phyloP scores from a whole-genome alignment of 1,140 invertebrate species.

The Pseudobourletiella spinata region DNA sequence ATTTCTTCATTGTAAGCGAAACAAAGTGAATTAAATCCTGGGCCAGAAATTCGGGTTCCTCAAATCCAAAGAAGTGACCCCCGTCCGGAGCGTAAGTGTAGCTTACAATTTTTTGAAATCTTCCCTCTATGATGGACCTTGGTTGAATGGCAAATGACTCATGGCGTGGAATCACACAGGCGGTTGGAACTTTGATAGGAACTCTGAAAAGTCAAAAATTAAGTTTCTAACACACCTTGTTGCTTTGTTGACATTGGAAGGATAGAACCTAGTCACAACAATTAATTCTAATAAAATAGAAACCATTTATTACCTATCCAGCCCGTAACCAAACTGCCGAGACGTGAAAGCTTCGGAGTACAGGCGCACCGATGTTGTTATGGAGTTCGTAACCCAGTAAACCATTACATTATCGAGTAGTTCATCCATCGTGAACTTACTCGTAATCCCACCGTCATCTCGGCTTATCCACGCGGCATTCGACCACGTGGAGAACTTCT shows the following conservation, averaged over 20 bases:
- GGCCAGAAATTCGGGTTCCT: slow-evolving; percentile 9
- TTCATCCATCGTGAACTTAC: slow-evolving; percentile 47
- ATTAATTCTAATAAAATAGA: no score
- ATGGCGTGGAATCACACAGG: slow-evolving; percentile 37
- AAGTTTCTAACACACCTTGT: background rate
- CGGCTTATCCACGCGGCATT: slow-evolving; percentile 35
- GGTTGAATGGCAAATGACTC: background rate
- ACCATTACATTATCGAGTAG: slow-evolving; percentile 49
- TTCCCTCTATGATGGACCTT: slow-evolving; percentile 6
- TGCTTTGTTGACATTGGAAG: background rate
- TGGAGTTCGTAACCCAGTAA: slow-evolving; percentile 45
- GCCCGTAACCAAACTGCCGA: no score
- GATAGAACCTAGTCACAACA: no score
- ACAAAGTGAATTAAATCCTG: background rate
- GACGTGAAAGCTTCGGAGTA: no score
- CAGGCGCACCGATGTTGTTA: slow-evolving; percentile 42
- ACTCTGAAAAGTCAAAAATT: slow-evolving; percentile 32
- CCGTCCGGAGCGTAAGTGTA: slow-evolving; percentile 5
- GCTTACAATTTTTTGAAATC: slow-evolving; percentile 6
- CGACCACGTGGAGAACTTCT: slow-evolving; percentile 50
- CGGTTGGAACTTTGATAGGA: slow-evolving; percentile 42
- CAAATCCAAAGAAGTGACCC: slow-evolving; percentile 14
- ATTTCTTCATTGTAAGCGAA: no score
- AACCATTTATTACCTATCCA: no score
- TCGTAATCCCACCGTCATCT: slow-evolving; percentile 44